Evolutionary conservation across 2,797 vertebrate species (phyloP).

Genomic region (Acipenser transmontanus): DNA sequence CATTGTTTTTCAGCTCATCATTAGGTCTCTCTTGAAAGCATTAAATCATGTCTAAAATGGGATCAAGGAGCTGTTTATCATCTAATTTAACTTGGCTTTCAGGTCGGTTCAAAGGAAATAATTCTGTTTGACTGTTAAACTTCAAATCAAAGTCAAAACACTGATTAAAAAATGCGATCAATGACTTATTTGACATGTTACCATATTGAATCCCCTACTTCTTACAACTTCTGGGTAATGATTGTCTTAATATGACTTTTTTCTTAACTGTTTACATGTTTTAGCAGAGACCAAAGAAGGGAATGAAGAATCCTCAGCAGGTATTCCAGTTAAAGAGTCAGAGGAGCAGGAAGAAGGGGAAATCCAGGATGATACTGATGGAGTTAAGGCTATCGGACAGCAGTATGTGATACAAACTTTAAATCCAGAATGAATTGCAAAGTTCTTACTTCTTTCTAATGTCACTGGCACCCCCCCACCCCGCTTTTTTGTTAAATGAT

Average conservation of each 20-base stretch:
- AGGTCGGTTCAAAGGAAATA: slow-evolving; percentile 43
- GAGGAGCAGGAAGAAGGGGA: slow-evolving; percentile 61
- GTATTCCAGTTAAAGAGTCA: slow-evolving; percentile 25
- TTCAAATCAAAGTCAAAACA: slow-evolving; percentile 33
- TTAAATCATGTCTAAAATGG: slow-evolving; percentile 46
- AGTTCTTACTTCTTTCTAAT: too few species aligned
- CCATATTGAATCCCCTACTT: slow-evolving; percentile 3
- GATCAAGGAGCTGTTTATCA: slow-evolving; percentile 35
- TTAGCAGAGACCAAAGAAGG: slow-evolving; percentile 38
- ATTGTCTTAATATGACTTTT: background rate
- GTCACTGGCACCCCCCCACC: too few species aligned
- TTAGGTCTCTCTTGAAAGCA: slow-evolving; percentile 18
- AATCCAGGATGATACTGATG: slow-evolving; percentile 45
- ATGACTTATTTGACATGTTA: slow-evolving; percentile 1
- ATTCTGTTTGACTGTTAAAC: slow-evolving; percentile 43
- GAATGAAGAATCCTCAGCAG: slow-evolving; percentile 18
- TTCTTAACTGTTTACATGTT: slow-evolving; percentile 31
- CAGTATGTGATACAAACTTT: too few species aligned
- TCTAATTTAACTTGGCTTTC: slow-evolving; percentile 54
- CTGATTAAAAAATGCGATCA: slow-evolving; percentile 36
- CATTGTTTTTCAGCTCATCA: slow-evolving; percentile 14
- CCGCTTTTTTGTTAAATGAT: too few species aligned
- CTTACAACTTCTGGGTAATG: background rate
- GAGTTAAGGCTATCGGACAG: slow-evolving; percentile 12
- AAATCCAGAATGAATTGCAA: too few species aligned